A percentile compares a stretch with the other conserved stretches of the same genome.
Evolutionary conservation across 2,888 invertebrate genomes (phyloP).

Genomic region (Odontothrips loti): DNA sequence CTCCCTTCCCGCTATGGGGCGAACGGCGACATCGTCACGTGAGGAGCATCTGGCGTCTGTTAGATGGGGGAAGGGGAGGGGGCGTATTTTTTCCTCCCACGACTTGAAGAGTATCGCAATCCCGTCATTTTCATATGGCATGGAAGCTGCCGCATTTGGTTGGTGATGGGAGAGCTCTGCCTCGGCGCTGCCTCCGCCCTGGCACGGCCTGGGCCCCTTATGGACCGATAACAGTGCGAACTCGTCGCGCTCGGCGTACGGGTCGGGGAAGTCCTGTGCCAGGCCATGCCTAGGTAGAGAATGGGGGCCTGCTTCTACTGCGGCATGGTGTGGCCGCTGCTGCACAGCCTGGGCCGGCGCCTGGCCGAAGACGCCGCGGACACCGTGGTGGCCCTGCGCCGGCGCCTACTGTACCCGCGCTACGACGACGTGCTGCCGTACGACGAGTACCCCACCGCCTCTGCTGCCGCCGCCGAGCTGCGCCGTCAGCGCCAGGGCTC

Average conservation of each 20-base stretch:
- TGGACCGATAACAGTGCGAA: too few relatives aligned
- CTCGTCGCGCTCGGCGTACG: not conserved
- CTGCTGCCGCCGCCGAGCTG: too few relatives aligned
- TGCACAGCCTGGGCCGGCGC: slow-evolving; percentile 9
- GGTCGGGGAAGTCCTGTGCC: not conserved
- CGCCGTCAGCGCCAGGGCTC: too few relatives aligned
- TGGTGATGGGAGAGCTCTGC: too few relatives aligned
- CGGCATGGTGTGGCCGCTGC: slow-evolving; percentile 17
- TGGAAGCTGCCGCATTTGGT: too few relatives aligned
- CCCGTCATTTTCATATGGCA: too few relatives aligned
- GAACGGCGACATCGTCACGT: not conserved
- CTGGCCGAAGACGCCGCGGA: slow-evolving; percentile 1
- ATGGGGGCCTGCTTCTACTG: slow-evolving; percentile 16
- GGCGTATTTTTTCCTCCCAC: not conserved
- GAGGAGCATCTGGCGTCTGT: not conserved
- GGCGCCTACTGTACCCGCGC: not conserved
- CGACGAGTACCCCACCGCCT: not conserved
- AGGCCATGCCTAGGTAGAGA: not conserved
- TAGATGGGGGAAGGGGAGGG: too few relatives aligned
- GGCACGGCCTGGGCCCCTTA: too few relatives aligned
- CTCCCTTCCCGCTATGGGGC: too few relatives aligned
- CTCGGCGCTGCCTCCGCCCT: too few relatives aligned
- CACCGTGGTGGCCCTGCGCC: not conserved
- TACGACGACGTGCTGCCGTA: not conserved
- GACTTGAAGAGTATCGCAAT: too few relatives aligned